Conservation (phyloP, 2,113 vertebrate species). For the Parotia lawesii region DNA sequence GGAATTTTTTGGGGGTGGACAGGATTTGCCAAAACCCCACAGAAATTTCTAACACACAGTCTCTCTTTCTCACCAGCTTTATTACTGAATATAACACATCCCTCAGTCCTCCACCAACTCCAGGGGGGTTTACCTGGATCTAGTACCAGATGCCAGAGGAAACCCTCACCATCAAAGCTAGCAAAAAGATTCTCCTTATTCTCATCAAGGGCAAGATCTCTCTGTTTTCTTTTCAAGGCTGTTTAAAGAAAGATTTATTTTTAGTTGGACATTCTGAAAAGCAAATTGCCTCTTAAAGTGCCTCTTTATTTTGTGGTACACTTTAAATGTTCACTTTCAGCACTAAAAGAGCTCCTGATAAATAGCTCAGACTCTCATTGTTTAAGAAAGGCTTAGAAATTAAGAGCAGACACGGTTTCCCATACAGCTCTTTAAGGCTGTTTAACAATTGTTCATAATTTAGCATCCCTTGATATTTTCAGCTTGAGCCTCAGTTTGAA, state of each 20-base stretch:
- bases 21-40: not conserved
- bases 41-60: not conserved
- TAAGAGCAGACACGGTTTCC: not conserved
- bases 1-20: not conserved
- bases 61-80: not conserved
- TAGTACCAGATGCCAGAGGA: not conserved
- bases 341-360: conserved; percentile 7
- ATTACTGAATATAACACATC: not conserved
- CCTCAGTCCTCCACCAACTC: not conserved
- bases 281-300: not conserved
- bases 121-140: not conserved
- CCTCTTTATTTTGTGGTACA: conserved; percentile 7
- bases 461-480: conserved; percentile 26
- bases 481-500: conserved; percentile 2
- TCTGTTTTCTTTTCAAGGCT: not conserved
- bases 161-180: not conserved
- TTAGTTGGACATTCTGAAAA: conserved; percentile 10
- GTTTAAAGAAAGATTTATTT: conserved; percentile 32
- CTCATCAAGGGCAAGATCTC: not conserved
- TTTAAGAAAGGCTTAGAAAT: not conserved
- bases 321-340: conserved; percentile 1
- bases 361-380: not conserved
- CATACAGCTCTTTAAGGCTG: not conserved
- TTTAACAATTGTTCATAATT: conserved; percentile 10
- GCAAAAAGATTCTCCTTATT: not conserved